Evolutionary conservation across 2,888 invertebrate species (phyloP), one percentile per base, ranked within the genome.

Genomic region (Chorisops tibialis): DNA sequence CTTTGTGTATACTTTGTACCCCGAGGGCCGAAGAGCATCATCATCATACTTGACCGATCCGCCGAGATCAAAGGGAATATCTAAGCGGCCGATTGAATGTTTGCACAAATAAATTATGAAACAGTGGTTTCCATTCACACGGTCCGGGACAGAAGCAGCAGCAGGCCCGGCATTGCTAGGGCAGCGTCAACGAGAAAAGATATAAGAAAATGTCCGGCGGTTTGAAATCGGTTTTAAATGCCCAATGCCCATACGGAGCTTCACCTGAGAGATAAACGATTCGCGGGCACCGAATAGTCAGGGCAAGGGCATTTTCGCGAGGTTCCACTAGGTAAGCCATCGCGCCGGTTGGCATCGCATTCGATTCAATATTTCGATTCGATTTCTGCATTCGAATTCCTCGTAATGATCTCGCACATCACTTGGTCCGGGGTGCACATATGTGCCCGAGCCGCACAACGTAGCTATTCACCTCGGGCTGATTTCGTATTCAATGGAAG

Each of bases 41-140:
- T 30, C 30, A 30, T 30, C 30, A 7, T 30, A 9, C 30, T 30
- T 30, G 30, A 30, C 30, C 30, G 43, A 41, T n/a, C 41, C 41
- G 18, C 43, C 9, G 19, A 38, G 51, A 51, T 51, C 51, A 51
- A 51, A 51, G 22, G 21, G 48, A 48, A 48, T n/a, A n/a, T n/a
- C 38, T 19, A 19, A 51, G 38, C 37, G 38, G 22, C 38, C 22
- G 35, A 19, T 11, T 51, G 16, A 38, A 16, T 19, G 37, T 38
- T 51, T 35, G 38, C 35, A 37, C 51, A 51, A 51, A 51, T 51
- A 51, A 51, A 51, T 51, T 51, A 51, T 51, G 51, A 51, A 51
- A 51, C 51, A 18, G 51, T 38, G 51, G 12, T 50, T 24, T 16
- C 35, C 37, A 19, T 51, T 51, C 51, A 51, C 51, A 51, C 51